phyloP scores from a whole-genome alignment of 2,888 invertebrate species.

The Meandrusa payeni region DNA sequence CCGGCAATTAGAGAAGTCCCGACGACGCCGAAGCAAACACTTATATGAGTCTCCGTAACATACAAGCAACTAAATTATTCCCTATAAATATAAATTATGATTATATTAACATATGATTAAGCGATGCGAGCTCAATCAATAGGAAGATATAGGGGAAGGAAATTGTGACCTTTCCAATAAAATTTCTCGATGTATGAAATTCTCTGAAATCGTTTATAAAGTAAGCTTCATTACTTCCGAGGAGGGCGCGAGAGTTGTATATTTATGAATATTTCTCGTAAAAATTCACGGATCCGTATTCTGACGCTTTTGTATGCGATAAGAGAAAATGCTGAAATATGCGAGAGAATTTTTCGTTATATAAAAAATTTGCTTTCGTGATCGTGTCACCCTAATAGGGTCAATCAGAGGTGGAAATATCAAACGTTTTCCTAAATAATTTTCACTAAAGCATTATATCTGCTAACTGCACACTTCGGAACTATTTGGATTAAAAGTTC shows the following conservation, averaged over 20 bases:
- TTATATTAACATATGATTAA: slow-evolving; percentile 14
- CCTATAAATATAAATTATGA: no score
- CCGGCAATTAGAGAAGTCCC: no score
- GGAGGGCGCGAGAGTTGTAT: slow-evolving; percentile 38
- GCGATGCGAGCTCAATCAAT: slow-evolving; percentile 9
- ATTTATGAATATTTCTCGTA: slow-evolving; percentile 57
- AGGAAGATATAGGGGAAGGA: slow-evolving; percentile 29
- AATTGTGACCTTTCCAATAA: slow-evolving; percentile 59
- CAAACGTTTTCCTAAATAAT: no score
- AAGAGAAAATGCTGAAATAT: no score
- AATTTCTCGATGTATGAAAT: slow-evolving; percentile 57
- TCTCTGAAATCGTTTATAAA: slow-evolving; percentile 62
- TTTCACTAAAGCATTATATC: no score
- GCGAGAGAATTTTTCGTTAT: no score
- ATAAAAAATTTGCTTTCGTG: no score
- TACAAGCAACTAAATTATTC: background rate
- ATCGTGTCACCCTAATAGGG: no score
- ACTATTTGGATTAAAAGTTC: no score
- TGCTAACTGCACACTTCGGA: no score
- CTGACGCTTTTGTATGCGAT: slow-evolving; percentile 21
- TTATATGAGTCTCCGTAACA: background rate
- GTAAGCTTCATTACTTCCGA: slow-evolving; percentile 67
- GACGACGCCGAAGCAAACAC: no score
- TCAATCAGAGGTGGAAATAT: no score
- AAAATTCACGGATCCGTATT: slow-evolving; percentile 41